Percentiles rank a stretch among this genome's conserved stretches.
Evolutionary conservation across 2,888 invertebrate species (phyloP).

Genomic region (Lobophora halterata): DNA sequence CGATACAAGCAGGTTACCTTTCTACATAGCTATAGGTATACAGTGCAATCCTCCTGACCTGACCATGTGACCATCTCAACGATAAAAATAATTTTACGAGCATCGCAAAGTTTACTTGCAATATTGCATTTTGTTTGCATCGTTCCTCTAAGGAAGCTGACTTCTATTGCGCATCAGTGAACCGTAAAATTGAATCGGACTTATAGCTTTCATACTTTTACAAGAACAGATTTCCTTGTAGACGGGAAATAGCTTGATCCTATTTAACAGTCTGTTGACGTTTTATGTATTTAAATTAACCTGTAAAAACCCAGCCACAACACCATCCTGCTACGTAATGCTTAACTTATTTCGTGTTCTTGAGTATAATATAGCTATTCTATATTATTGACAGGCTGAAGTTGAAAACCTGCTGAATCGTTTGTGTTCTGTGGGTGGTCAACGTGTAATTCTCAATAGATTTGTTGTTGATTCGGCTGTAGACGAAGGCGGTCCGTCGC

Average conservation of each 20-base stretch:
- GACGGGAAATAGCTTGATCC: constrained; percentile 38
- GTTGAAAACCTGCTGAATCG: no score
- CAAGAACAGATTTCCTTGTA: constrained; percentile 35
- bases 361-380: no score
- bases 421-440: constrained; percentile 30
- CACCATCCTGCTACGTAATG: no score
- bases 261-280: no score
- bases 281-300: no score
- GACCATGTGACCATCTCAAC: constrained; percentile 2
- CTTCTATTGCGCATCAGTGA: constrained; percentile 36
- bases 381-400: no score
- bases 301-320: no score
- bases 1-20: not conserved
- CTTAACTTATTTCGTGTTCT: no score
- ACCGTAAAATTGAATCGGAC: constrained; percentile 47
- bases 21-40: no score
- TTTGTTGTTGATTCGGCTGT: constrained; percentile 32
- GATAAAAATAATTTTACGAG: constrained; percentile 1
- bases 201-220: constrained; percentile 32
- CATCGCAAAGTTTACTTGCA: constrained; percentile 4
- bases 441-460: constrained; percentile 32
- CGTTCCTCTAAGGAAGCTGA: constrained; percentile 33
- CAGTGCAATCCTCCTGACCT: no score
- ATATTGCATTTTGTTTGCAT: constrained; percentile 16
- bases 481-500: constrained; percentile 32